A percentile compares a stretch with the other conserved stretches of the same genome.
Evolutionary conservation across 2,797 vertebrate genomes (phyloP).

Genomic region (Crenuchus spilurus): DNA sequence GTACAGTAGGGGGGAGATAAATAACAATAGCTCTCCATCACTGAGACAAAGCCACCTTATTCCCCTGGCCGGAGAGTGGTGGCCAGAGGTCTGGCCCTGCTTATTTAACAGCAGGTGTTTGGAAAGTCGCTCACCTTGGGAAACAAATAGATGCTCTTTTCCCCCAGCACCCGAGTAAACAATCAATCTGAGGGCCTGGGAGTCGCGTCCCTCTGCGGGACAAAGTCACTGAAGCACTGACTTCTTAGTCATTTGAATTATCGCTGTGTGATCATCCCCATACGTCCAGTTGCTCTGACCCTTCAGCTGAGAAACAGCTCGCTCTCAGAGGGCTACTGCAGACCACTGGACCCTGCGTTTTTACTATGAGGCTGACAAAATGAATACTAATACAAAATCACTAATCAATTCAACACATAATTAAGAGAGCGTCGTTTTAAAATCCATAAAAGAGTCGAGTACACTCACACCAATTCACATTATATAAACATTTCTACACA

Average conservation of each 20-base stretch:
- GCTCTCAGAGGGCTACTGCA: constrained; percentile 22
- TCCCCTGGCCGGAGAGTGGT: constrained; percentile 56
- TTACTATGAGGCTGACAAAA: constrained; percentile 8
- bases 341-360: constrained; percentile 15
- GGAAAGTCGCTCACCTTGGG: constrained; percentile 62
- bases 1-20: constrained; percentile 60
- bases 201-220: constrained; percentile 51
- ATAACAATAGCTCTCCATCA: constrained; percentile 64
- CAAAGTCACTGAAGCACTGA: constrained; percentile 59
- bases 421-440: background rate
- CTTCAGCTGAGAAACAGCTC: constrained; percentile 40
- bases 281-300: constrained; percentile 46
- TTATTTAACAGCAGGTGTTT: constrained; percentile 65
- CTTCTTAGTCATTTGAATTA: constrained; percentile 60
- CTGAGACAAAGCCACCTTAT: constrained; percentile 56
- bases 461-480: background rate
- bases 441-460: background rate
- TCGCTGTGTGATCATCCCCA: constrained; percentile 51
- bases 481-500: no score
- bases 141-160: constrained; percentile 58
- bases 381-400: background rate
- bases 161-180: constrained; percentile 56
- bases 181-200: constrained; percentile 57
- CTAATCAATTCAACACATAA: constrained; percentile 1
- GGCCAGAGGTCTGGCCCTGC: constrained; percentile 58